A percentile compares a stretch with the other conserved stretches of the same genome.
These are phyloP conservation scores for Drosophila triauraria DNA, from an alignment of 1,140 invertebrate genomes.

Conservation along the genomic window DNA sequence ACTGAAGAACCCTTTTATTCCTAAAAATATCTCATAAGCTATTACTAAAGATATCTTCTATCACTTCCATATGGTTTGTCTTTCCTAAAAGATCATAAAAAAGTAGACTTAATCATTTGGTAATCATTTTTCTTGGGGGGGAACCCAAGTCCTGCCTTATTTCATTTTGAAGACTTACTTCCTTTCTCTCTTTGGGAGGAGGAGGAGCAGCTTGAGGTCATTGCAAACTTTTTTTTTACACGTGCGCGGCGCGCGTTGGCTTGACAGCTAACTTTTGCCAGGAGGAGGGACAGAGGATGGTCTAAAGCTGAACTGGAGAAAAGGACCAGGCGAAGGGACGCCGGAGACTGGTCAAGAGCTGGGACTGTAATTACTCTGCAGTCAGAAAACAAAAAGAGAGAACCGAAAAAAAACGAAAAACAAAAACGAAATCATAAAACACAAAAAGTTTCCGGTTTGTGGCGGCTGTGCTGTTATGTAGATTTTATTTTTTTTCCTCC, in stretches of 20 bases:
- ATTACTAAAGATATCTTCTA: no score
- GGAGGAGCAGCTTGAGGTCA: constrained; percentile 18
- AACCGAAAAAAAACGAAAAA: neutral
- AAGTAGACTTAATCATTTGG: constrained; percentile 7
- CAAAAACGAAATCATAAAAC: constrained; percentile 62
- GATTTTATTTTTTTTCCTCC: constrained; percentile 57
- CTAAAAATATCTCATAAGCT: no score
- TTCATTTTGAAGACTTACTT: constrained; percentile 5
- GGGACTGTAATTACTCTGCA: constrained; percentile 75
- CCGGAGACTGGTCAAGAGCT: constrained; percentile 38
- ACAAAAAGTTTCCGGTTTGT: constrained; percentile 67
- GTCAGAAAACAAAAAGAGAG: constrained; percentile 26
- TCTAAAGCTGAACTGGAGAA: neutral
- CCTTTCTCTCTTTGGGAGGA: neutral
- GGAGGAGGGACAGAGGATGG: neutral
- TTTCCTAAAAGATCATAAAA: neutral
- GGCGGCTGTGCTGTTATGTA: constrained; percentile 62
- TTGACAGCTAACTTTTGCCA: constrained; percentile 67
- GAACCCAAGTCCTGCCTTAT: constrained; percentile 9
- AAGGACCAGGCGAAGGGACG: neutral
- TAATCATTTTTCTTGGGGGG: constrained; percentile 1
- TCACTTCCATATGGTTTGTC: neutral
- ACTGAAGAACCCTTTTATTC: no score
- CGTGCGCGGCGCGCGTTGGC: constrained; percentile 44
- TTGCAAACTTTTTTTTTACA: constrained; percentile 55